These are phyloP conservation scores for Rallus limicola DNA, from an alignment of 2,113 vertebrate genomes.

Conservation along the genomic window DNA sequence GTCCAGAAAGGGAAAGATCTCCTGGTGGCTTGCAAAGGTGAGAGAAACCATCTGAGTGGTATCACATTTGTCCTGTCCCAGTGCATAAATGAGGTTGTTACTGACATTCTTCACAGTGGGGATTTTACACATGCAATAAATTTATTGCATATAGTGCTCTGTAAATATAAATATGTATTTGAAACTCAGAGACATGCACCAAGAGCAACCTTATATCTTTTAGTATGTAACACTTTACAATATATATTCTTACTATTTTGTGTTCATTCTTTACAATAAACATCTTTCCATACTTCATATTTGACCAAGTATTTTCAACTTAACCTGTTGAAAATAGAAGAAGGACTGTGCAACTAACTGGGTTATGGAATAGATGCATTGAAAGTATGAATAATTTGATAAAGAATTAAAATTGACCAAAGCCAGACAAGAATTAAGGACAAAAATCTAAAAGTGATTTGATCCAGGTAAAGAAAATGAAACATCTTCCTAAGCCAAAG, in stretches of 20 bases:
- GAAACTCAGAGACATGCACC: neutral
- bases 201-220: neutral
- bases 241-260: neutral
- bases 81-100: neutral
- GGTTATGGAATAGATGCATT: neutral
- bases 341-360: neutral
- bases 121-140: neutral
- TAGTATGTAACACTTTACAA: neutral
- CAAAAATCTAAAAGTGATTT: neutral
- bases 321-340: neutral
- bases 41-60: neutral
- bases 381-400: neutral
- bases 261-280: neutral
- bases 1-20: neutral
- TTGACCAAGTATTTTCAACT: neutral
- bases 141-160: neutral
- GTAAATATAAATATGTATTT: neutral
- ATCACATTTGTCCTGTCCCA: neutral
- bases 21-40: neutral
- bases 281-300: neutral
- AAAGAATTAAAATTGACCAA: neutral
- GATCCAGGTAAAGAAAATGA: neutral
- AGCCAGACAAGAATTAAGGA: neutral
- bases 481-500: neutral
- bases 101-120: constrained; percentile 5